phyloP scores from a whole-genome alignment of 2,113 vertebrate species.

The Oryzias woworae region DNA sequence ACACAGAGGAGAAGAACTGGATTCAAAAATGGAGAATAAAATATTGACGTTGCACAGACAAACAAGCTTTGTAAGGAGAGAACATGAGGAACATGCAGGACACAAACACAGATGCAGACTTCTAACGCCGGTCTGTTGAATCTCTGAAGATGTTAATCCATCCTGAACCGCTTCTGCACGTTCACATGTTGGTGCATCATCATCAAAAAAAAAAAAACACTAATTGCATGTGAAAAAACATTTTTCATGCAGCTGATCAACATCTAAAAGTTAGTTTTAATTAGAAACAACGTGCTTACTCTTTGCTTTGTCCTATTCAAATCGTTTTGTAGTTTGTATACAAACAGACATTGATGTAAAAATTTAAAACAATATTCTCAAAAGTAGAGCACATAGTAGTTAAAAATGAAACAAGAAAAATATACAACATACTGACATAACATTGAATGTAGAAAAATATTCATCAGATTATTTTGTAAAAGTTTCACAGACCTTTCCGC shows the following conservation, averaged over 20 bases:
- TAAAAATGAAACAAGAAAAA: background rate
- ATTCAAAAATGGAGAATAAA: constrained; percentile 54
- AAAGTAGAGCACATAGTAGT: background rate
- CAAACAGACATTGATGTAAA: no score
- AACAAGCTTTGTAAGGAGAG: constrained; percentile 17
- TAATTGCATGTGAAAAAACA: constrained; percentile 27
- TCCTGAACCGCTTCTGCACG: constrained; percentile 26
- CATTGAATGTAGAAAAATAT: background rate
- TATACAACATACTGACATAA: background rate
- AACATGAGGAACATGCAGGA: constrained; percentile 54
- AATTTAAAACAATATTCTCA: background rate
- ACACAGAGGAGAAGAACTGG: constrained; percentile 70
- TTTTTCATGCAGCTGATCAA: constrained; percentile 9
- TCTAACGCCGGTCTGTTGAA: constrained; percentile 21
- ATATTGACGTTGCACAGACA: constrained; percentile 32
- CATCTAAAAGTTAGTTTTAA: constrained; percentile 18
- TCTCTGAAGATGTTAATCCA: constrained; percentile 52
- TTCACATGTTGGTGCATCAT: constrained; percentile 17
- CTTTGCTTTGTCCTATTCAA: background rate
- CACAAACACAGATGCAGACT: constrained; percentile 55
- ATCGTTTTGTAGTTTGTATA: background rate
- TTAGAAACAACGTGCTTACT: background rate
- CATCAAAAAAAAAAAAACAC: constrained; percentile 13
- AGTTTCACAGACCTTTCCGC: constrained; percentile 86
- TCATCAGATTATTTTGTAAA: constrained; percentile 7